Evolutionary conservation across 1,140 invertebrate genomes (phyloP), one percentile per base, ranked within the genome.

Genomic region (Popillia japonica): DNA sequence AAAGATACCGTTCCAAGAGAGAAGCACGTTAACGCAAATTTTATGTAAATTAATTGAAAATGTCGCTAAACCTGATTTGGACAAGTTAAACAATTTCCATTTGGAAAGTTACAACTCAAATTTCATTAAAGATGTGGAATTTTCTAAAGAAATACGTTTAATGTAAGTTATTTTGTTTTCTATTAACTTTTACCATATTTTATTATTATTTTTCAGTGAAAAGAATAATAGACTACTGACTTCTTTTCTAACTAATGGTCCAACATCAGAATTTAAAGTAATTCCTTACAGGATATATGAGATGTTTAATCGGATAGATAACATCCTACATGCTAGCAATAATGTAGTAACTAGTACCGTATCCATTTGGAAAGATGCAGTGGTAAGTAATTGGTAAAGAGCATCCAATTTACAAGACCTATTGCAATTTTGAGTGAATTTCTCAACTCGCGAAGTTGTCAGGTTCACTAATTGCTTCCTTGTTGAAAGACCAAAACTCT

Each of bases 241-340:
- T 27, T 27, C 20, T n/a, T 68, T 68, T 14, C 27, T 68, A 34
- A 23, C 6, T 22, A 68, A 68, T 68, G 61, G 61, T 17, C 61
- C 61, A 27, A 68, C 61, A 3, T 8, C 61, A 6, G 61, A 68
- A 68, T 27, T 68, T 22, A 68, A 10, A 10, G 27, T 34, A 68
- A 68, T 68, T 68, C 61, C 61, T 68, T 68, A 27, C 22, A 68
- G 27, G 22, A 14, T 68, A 27, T 22, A 68, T 34, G 22, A 68
- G 27, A 27, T 68, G 20, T 68, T 68, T 22, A 27, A 8, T 68
- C 17, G 27, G 10, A 68, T 68, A 68, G 61, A 68, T 68, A 68
- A 27, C 22, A 68, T 27, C 22, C 22, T 68, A 22, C 4, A 27
- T 34, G 14, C 0, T 27, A 68, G 22, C 20, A 34, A 68, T 7